A percentile compares a stretch with the other conserved stretches of the same genome.
phyloP scores from a whole-genome alignment of 1,140 invertebrate species.

The Lanistes nyassanus region DNA sequence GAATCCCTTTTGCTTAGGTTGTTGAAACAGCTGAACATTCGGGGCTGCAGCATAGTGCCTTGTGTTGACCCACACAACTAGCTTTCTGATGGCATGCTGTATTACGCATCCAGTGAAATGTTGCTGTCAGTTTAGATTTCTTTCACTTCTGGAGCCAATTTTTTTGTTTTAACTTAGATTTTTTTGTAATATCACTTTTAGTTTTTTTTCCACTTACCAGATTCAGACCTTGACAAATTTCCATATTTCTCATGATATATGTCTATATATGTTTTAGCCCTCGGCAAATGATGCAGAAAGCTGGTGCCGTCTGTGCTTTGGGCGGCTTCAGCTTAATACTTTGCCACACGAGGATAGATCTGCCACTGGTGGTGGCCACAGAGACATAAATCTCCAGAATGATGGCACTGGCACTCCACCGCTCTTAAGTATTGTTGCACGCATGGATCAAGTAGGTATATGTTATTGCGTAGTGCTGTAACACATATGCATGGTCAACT shows the following conservation, averaged over 20 bases:
- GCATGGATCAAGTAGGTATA: conserved; percentile 66
- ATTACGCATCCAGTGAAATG: neutral
- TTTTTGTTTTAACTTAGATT: neutral
- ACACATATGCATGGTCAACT: neutral
- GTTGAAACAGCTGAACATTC: no score
- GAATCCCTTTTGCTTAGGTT: no score
- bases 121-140: neutral
- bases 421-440: conserved; percentile 67
- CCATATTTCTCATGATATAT: neutral
- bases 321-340: conserved; percentile 39
- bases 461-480: neutral
- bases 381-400: neutral
- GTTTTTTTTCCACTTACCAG: neutral
- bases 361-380: neutral
- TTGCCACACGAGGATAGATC: conserved; percentile 35
- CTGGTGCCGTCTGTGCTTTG: conserved; percentile 68
- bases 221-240: neutral
- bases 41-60: no score
- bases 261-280: conserved; percentile 44
- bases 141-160: neutral
- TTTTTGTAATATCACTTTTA: neutral
- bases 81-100: no score
- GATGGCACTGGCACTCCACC: conserved; percentile 55
- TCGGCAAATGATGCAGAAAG: conserved; percentile 58
- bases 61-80: no score